These are phyloP conservation scores for Reinhardtius hippoglossoides DNA, from an alignment of 2,113 vertebrate species.

Conservation along the genomic window DNA sequence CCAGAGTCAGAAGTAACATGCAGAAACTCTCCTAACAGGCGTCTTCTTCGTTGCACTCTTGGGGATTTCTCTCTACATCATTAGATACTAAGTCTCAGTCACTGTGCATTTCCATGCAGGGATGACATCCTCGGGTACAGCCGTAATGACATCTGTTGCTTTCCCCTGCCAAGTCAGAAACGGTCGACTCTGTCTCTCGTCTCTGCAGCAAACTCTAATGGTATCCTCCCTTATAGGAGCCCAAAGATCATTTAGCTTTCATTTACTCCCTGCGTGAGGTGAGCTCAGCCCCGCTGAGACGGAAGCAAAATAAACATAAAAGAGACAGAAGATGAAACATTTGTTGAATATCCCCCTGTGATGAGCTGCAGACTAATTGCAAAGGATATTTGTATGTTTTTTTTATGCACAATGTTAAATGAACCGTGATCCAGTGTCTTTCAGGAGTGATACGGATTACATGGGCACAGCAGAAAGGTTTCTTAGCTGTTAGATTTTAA, in stretches of 20 bases:
- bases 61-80: slow-evolving; percentile 65
- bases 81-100: slow-evolving; percentile 62
- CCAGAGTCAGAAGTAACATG: slow-evolving; percentile 32
- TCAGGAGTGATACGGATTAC: slow-evolving; percentile 12
- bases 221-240: slow-evolving; percentile 56
- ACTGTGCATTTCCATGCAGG: slow-evolving; percentile 34
- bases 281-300: slow-evolving; percentile 62
- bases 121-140: slow-evolving; percentile 41
- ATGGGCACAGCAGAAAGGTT: neutral
- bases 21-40: slow-evolving; percentile 48
- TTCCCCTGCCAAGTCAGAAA: slow-evolving; percentile 54
- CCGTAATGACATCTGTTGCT: slow-evolving; percentile 72
- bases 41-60: slow-evolving; percentile 42
- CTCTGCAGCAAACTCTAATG: slow-evolving; percentile 69
- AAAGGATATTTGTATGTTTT: slow-evolving; percentile 58
- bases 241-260: slow-evolving; percentile 74
- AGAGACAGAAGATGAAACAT: slow-evolving; percentile 57
- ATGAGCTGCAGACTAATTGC: slow-evolving; percentile 68
- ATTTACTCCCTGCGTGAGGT: slow-evolving; percentile 74
- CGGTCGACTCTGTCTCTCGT: slow-evolving; percentile 33
- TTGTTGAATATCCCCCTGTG: slow-evolving; percentile 38
- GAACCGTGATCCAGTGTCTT: slow-evolving; percentile 30
- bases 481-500: neutral
- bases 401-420: slow-evolving; percentile 50
- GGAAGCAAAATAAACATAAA: slow-evolving; percentile 46